A percentile compares a stretch with the other conserved stretches of the same genome.
phyloP scores from a whole-genome alignment of 1,140 invertebrate genomes.

The Lucilia sericata region DNA sequence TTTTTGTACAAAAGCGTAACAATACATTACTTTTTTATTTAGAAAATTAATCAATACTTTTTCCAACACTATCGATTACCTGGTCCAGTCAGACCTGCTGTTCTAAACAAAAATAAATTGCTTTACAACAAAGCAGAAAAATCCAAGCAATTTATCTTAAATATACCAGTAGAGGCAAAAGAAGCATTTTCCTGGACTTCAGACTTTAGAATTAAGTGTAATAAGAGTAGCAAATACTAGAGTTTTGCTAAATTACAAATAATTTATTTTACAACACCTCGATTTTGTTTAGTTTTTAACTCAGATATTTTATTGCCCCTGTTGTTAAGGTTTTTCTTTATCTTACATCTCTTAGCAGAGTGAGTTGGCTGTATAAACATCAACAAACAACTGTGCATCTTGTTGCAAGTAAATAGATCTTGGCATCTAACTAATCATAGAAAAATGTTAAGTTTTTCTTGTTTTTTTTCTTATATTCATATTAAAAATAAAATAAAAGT shows the following conservation, averaged over 20 bases:
- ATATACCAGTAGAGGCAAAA: too few relatives aligned
- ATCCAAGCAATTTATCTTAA: too few relatives aligned
- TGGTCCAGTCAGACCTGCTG: not conserved
- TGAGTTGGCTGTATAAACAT: not conserved
- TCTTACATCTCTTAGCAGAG: not conserved
- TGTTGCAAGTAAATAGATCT: not conserved
- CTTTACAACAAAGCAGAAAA: too few relatives aligned
- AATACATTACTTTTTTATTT: too few relatives aligned
- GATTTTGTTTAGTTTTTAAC: not conserved
- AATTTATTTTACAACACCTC: slow-evolving; percentile 12
- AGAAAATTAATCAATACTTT: slow-evolving; percentile 11
- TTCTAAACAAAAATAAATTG: not conserved
- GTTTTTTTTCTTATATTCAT: too few relatives aligned
- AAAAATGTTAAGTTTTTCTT: too few relatives aligned
- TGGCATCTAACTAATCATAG: not conserved
- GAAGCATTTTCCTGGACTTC: too few relatives aligned
- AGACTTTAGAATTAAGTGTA: not conserved
- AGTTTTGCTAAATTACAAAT: slow-evolving; percentile 7
- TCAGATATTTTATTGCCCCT: not conserved
- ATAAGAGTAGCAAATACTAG: slow-evolving; percentile 10
- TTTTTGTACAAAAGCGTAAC: too few relatives aligned
- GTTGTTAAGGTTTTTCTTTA: not conserved
- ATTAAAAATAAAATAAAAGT: not conserved
- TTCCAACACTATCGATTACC: not conserved
- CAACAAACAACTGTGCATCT: not conserved